phyloP scores from a whole-genome alignment of 1,140 invertebrate genomes.

The Colletes latitarsis region DNA sequence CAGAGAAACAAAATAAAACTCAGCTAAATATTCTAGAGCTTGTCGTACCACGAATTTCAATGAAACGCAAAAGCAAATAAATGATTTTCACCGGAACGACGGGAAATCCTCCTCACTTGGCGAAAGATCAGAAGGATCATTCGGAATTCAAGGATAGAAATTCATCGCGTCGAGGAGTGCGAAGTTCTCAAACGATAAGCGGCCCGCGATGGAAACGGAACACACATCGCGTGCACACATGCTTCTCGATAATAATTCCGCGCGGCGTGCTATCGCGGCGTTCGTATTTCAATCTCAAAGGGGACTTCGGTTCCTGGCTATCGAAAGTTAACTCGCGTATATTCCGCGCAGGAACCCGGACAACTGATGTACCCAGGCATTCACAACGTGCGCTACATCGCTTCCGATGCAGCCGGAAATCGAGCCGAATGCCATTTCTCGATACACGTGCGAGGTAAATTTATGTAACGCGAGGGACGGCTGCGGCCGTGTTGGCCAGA shows the following conservation, averaged over 20 bases:
- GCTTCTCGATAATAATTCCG: slow-evolving; percentile 15
- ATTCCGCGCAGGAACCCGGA: slow-evolving; percentile 82
- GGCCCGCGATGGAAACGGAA: not conserved
- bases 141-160: not conserved
- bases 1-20: no score
- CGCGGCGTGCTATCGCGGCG: not conserved
- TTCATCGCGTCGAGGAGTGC: not conserved
- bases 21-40: no score
- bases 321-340: slow-evolving; percentile 59
- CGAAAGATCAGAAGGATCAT: not conserved
- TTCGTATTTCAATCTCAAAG: slow-evolving; percentile 29
- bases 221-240: not conserved
- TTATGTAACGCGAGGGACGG: slow-evolving; percentile 35
- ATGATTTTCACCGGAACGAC: no score
- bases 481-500: not conserved
- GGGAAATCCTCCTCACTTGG: no score
- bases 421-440: slow-evolving; percentile 84
- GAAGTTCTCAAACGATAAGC: slow-evolving; percentile 1
- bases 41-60: no score
- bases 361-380: slow-evolving; percentile 82
- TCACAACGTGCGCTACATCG: slow-evolving; percentile 85
- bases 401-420: slow-evolving; percentile 84
- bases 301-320: not conserved
- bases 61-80: no score
- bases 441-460: slow-evolving; percentile 83